phyloP scores from a whole-genome alignment of 2,888 invertebrate genomes.

The Agriopis aurantiaria region DNA sequence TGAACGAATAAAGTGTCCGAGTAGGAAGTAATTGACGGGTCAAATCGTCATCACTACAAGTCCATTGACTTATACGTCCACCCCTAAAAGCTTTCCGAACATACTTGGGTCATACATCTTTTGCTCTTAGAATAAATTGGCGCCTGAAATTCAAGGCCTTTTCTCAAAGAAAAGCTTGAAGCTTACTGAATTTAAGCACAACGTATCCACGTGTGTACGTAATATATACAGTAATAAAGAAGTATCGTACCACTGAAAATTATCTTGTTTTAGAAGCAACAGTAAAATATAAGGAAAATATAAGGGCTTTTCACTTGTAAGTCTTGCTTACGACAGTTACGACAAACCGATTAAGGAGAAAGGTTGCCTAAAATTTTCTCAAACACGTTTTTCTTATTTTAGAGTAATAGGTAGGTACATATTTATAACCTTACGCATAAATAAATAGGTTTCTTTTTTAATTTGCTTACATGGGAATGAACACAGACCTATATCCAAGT shows the following conservation, averaged over 20 bases:
- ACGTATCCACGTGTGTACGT: neutral
- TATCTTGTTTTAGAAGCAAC: neutral
- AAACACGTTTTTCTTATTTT: too few species aligned
- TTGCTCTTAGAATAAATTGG: constrained; percentile 23
- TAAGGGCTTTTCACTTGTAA: too few species aligned
- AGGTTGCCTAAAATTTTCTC: too few species aligned
- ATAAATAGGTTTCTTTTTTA: too few species aligned
- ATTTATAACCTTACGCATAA: too few species aligned
- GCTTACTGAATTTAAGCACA: constrained; percentile 1
- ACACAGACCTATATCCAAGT: too few species aligned
- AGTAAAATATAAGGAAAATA: neutral
- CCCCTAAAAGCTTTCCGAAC: constrained; percentile 6
- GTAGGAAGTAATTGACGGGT: neutral
- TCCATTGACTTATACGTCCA: constrained; percentile 2
- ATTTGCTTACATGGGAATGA: too few species aligned
- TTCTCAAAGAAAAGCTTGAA: constrained; percentile 2
- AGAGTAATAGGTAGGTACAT: too few species aligned
- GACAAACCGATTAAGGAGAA: too few species aligned
- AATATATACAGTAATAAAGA: neutral
- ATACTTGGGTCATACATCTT: constrained; percentile 18
- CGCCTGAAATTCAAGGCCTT: constrained; percentile 17
- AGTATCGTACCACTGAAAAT: neutral
- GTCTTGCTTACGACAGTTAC: too few species aligned
- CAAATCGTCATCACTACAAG: neutral
- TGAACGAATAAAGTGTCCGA: neutral